Evolutionary conservation across 2,888 invertebrate species (phyloP), one percentile per base, ranked within the genome.

Genomic region (Ophion slaviceki): DNA sequence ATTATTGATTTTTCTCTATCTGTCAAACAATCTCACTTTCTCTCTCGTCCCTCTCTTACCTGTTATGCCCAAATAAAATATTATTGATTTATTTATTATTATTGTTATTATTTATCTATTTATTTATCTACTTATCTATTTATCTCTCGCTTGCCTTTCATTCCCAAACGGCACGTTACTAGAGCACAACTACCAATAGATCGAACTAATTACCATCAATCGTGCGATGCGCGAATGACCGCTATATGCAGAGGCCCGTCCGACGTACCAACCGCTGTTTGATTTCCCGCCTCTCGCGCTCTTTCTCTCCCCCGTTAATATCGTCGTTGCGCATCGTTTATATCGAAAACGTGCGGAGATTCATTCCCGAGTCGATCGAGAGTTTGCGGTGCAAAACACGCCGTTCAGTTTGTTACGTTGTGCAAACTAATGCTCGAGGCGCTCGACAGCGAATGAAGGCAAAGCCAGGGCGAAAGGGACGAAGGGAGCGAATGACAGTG

Each of bases 391-490:
- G 17, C 17, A 71, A 79, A 76, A 62, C 76, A 79, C 79, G 70
- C 71, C 72, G 66, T 72, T 67, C 72, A 80, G 79, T 76, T 82
- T 80, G 85, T 67, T 82, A 80, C 80, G 80, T 61, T 74, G 67
- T 66, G 80, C 80, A 80, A 72, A 80, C 80, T 67, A 53, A 45
- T 57, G 80, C 80, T 45, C 66, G 72, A 66, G 66, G 80, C 80
- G 20, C 1, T 17, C 57, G n/a, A 24, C 53, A 36, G 66, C 32
- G 66, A 66, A 36, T 8, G 40, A 67, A 11, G 40, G 62, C 11
- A 28, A 20, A 71, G 70, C 1, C 32, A 70, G 4, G 20, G 40
- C 6, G 28, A 64, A 11, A 64, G 32, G 17, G 64, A 64, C 14
- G 32, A 14, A 64, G 64, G 17, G 28, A 64, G 64, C n/a, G 40